Conservation (phyloP, 2,797 vertebrate genomes). For the Pyrrhura leucotis region DNA sequence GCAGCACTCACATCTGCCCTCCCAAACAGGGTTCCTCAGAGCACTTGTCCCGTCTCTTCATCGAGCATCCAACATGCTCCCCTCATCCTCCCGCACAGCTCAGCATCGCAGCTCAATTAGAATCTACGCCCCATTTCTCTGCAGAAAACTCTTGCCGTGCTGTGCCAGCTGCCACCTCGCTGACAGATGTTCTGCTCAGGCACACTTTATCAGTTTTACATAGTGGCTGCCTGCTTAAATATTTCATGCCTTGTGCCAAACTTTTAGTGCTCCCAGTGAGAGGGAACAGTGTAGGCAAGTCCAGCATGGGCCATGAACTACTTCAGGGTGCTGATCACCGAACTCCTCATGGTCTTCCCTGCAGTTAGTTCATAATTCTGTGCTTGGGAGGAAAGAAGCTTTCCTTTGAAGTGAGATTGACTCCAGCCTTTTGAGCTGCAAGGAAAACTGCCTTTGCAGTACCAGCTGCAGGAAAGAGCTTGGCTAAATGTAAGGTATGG, state of each 20-base stretch:
- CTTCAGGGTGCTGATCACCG: accelerated
- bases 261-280: neutral
- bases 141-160: neutral
- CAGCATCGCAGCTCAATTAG: neutral
- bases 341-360: accelerated
- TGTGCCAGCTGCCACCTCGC: slow-evolving; percentile 40
- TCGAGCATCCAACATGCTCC: accelerated
- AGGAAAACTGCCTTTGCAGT: neutral
- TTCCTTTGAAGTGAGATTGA: neutral
- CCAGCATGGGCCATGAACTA: neutral
- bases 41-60: neutral
- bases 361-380: neutral
- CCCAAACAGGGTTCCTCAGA: neutral
- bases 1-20: neutral
- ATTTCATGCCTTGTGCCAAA: neutral
- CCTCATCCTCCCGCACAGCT: neutral
- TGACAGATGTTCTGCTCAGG: slow-evolving; percentile 62
- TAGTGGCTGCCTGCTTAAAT: neutral
- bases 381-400: neutral
- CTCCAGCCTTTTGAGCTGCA: neutral
- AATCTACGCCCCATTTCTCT: slow-evolving; percentile 17
- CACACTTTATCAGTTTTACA: neutral
- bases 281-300: neutral
- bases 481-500: neutral
- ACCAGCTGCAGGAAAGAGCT: neutral